Conservation (phyloP, 2,797 vertebrate species). For the Cuculus canorus region DNA sequence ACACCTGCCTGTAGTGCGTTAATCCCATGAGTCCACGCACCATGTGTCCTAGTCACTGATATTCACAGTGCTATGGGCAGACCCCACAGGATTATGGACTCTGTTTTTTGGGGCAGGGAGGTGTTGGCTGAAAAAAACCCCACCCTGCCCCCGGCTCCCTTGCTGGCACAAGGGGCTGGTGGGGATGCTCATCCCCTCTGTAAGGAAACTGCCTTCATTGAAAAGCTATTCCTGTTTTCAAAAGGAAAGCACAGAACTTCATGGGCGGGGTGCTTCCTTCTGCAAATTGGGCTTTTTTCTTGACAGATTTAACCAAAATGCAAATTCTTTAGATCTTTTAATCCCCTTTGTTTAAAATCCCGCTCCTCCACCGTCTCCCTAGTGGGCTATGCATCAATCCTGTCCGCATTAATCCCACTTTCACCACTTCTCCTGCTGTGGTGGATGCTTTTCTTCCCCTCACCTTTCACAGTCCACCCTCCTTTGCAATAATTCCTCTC, state of each 20-base stretch:
- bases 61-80: no score
- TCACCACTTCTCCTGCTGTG: background rate
- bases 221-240: background rate
- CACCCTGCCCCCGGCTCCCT: fast-evolving
- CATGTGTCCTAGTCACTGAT: background rate
- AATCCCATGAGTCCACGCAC: background rate
- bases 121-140: background rate
- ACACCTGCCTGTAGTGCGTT: no score
- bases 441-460: background rate
- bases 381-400: background rate
- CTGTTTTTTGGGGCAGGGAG: background rate
- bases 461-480: background rate
- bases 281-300: background rate
- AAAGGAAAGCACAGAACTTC: background rate
- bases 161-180: background rate
- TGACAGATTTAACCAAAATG: background rate
- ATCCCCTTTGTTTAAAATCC: background rate
- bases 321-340: background rate
- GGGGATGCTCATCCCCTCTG: background rate
- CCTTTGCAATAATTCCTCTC: background rate
- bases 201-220: background rate
- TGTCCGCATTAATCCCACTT: background rate
- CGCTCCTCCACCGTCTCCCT: background rate
- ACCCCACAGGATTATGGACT: background rate
- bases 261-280: background rate